These are phyloP conservation scores for Synanthedon vespiformis DNA, from an alignment of 2,888 invertebrate species.

Conservation along the genomic window DNA sequence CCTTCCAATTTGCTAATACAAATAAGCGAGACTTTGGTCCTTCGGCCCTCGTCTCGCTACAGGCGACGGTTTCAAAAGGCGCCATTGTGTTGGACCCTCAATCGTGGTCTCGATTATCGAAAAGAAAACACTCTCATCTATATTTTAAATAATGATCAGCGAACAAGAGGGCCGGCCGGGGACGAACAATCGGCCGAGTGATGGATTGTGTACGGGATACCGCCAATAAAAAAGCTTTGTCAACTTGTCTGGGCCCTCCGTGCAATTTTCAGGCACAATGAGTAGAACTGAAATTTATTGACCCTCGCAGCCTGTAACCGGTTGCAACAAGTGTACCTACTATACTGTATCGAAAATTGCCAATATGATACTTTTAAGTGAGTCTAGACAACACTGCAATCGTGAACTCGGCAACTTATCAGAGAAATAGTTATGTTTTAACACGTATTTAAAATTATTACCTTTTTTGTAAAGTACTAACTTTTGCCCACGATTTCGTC, in stretches of 20 bases:
- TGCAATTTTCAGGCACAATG: slow-evolving; percentile 16
- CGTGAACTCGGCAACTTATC: too few species aligned
- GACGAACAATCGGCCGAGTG: slow-evolving; percentile 47
- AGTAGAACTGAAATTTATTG: neutral
- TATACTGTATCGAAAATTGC: too few species aligned
- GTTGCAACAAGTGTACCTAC: too few species aligned
- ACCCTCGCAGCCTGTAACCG: neutral
- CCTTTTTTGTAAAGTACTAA: too few species aligned
- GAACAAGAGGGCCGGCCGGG: slow-evolving; percentile 25
- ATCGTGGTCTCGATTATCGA: slow-evolving; percentile 66
- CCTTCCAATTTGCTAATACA: slow-evolving; percentile 67
- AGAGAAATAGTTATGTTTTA: too few species aligned
- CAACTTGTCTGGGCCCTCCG: slow-evolving; percentile 30
- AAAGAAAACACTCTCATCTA: slow-evolving; percentile 70
- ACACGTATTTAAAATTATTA: too few species aligned
- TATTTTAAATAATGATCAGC: slow-evolving; percentile 70
- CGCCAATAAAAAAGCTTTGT: slow-evolving; percentile 48
- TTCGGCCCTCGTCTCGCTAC: slow-evolving; percentile 37
- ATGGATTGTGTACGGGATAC: slow-evolving; percentile 52
- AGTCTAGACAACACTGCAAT: too few species aligned
- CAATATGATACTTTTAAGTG: too few species aligned
- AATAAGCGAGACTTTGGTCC: slow-evolving; percentile 48
- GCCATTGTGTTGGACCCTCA: slow-evolving; percentile 60
- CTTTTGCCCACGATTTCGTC: too few species aligned
- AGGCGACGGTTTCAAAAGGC: slow-evolving; percentile 53